Evolutionary conservation across 2,888 invertebrate genomes (phyloP).

Genomic region (Habroteleia sp.): DNA sequence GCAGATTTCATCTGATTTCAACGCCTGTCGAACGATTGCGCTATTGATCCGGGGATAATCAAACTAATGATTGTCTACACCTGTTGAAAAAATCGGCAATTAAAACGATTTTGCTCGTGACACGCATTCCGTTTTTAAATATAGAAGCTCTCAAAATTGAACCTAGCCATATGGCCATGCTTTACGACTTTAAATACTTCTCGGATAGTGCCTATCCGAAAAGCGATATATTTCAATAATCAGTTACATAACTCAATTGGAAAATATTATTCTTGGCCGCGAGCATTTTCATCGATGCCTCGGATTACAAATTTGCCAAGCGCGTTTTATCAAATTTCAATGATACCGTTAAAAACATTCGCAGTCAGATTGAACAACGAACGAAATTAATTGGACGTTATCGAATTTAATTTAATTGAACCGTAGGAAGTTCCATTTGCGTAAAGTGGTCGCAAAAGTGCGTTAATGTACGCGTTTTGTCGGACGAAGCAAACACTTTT

Average conservation of each 20-base stretch:
- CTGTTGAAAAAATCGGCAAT: conserved; percentile 21
- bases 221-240: conserved; percentile 46
- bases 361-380: no score
- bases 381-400: no score
- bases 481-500: no score
- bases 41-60: neutral
- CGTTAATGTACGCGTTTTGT: no score
- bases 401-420: no score
- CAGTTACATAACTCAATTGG: conserved; percentile 21
- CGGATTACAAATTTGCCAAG: neutral
- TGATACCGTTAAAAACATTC: neutral
- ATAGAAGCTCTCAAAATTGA: conserved; percentile 37
- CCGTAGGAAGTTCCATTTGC: no score
- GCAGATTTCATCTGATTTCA: conserved; percentile 9
- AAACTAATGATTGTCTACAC: conserved; percentile 11
- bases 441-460: no score
- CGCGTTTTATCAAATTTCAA: neutral
- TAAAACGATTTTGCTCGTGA: conserved; percentile 32
- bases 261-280: conserved; percentile 40
- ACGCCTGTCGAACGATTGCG: conserved; percentile 25
- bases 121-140: conserved; percentile 34
- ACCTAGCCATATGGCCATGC: conserved; percentile 50
- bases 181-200: conserved; percentile 42
- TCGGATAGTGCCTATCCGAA: conserved; percentile 37
- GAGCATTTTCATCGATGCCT: conserved; percentile 7